Conservation (phyloP, 1,140 invertebrate genomes). For the Drosophila ohnishii region DNA sequence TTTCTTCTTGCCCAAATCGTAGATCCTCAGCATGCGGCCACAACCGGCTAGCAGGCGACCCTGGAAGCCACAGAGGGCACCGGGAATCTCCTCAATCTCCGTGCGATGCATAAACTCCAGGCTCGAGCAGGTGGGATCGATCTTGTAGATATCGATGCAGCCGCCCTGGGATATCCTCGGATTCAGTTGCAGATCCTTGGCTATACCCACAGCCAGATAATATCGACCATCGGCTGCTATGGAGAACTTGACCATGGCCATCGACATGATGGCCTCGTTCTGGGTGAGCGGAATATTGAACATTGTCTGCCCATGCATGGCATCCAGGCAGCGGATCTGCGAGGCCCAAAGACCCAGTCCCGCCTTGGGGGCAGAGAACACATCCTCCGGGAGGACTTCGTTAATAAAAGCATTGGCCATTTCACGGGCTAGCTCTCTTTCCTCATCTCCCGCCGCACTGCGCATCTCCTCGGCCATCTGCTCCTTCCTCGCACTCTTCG, state of each 20-base stretch:
- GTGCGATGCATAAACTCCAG: constrained; percentile 97
- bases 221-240: constrained; percentile 76
- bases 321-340: constrained; percentile 94
- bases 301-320: constrained; percentile 91
- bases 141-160: constrained; percentile 82
- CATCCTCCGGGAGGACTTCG: constrained; percentile 95
- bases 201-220: constrained; percentile 89
- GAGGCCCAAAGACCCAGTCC: constrained; percentile 99
- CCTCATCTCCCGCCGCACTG: constrained; percentile 94
- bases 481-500: constrained; percentile 93
- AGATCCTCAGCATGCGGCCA: constrained; percentile 95
- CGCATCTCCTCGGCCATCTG: constrained; percentile 97
- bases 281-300: constrained; percentile 94
- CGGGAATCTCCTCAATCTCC: constrained; percentile 95
- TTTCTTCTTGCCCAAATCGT: constrained; percentile 99
- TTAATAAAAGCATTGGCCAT: constrained; percentile 98
- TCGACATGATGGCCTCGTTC: constrained; percentile 95
- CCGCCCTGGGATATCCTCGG: constrained; percentile 84
- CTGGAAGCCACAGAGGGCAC: constrained; percentile 95
- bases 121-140: constrained; percentile 88
- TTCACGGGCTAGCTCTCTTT: constrained; percentile 96
- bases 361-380: constrained; percentile 98
- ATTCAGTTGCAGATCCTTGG: constrained; percentile 95
- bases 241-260: constrained; percentile 88
- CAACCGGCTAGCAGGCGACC: constrained; percentile 96